These are phyloP conservation scores for Portunus trituberculatus DNA, from an alignment of 1,140 invertebrate genomes.

Conservation along the genomic window DNA sequence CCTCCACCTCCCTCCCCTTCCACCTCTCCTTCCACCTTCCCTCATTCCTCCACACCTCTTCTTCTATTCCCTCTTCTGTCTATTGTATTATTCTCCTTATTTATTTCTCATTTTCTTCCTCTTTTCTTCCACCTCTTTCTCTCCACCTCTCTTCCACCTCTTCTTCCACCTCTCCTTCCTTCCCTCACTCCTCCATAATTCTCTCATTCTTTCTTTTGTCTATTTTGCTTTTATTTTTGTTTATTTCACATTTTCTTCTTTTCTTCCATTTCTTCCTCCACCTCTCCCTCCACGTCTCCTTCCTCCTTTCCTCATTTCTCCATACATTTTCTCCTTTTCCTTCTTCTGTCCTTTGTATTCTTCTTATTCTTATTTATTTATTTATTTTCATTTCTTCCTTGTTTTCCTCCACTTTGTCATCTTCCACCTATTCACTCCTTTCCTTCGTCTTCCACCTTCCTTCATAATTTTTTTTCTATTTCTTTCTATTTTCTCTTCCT, in stretches of 20 bases:
- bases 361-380: neutral
- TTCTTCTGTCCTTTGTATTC: neutral
- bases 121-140: neutral
- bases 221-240: neutral
- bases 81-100: neutral
- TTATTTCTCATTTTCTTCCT: neutral
- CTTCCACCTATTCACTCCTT: neutral
- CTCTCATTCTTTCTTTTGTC: too few species aligned
- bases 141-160: too few species aligned
- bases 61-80: neutral
- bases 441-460: neutral
- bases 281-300: neutral
- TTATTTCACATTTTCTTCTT: neutral
- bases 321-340: neutral
- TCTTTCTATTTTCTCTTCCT: too few species aligned
- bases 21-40: neutral
- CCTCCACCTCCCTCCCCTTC: neutral
- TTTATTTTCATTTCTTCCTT: neutral
- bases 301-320: neutral
- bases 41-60: neutral
- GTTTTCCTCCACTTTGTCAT: neutral
- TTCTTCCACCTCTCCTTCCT: too few species aligned
- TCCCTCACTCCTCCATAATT: too few species aligned
- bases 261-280: neutral
- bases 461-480: neutral